phyloP scores from a whole-genome alignment of 2,888 invertebrate genomes.

The Parthenolecanium corni region DNA sequence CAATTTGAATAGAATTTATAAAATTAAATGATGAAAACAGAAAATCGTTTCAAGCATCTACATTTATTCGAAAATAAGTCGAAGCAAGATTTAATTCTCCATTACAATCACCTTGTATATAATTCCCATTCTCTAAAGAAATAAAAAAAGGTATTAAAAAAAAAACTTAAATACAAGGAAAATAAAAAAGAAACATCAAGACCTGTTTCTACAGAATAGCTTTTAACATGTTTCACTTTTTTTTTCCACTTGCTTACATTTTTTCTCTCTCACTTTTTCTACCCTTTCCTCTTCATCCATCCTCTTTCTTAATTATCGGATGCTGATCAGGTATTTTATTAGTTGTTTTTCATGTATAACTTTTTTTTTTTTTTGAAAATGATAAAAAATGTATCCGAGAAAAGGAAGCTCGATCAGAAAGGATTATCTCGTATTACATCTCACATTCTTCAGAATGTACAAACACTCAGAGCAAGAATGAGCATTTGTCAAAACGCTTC shows the following conservation, averaged over 20 bases:
- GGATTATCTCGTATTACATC: conserved; percentile 2
- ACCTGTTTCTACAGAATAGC: not conserved
- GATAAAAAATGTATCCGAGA: not conserved
- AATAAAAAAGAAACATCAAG: not conserved
- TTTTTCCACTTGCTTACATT: too few species aligned
- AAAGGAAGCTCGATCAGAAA: not conserved
- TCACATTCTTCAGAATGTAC: not conserved
- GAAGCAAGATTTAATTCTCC: too few species aligned
- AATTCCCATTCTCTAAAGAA: too few species aligned
- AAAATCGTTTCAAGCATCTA: too few species aligned
- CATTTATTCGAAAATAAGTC: too few species aligned
- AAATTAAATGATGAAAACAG: too few species aligned
- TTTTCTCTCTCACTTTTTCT: too few species aligned
- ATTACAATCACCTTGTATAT: too few species aligned
- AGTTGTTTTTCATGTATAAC: not conserved
- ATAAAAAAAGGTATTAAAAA: too few species aligned
- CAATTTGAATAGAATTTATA: too few species aligned
- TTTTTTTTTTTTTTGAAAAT: not conserved
- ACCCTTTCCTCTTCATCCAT: too few species aligned
- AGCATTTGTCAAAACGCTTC: conserved; percentile 27
- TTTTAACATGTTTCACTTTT: conserved; percentile 10
- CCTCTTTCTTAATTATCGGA: conserved; percentile 18
- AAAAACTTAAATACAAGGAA: too few species aligned
- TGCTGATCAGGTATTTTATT: conserved; percentile 17
- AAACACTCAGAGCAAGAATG: not conserved